A percentile compares a stretch with the other conserved stretches of the same genome.
phyloP scores from a whole-genome alignment of 2,888 invertebrate genomes.

The Ferrisia virgata region DNA sequence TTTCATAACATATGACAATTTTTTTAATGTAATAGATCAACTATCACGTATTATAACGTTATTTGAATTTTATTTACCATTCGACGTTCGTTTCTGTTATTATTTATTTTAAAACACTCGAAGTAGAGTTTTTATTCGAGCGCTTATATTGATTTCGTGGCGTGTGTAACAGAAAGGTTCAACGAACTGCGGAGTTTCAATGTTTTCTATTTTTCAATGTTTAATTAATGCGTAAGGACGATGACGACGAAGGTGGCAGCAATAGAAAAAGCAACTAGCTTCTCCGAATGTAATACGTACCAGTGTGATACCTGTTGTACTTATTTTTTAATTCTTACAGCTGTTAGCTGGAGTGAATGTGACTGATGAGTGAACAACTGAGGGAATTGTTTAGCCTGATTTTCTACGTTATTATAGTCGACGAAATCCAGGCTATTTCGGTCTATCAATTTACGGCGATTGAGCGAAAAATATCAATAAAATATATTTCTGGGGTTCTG shows the following conservation, averaged over 20 bases:
- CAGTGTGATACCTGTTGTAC: no score
- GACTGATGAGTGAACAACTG: no score
- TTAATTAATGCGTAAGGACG: constrained; percentile 16
- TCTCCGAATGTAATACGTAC: not conserved
- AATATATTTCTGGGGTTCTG: no score
- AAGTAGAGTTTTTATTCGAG: not conserved
- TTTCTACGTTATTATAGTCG: no score
- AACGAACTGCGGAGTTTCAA: not conserved
- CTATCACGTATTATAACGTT: not conserved
- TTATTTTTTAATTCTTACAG: no score
- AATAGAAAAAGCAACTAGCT: not conserved
- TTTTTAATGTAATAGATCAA: not conserved
- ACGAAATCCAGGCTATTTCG: no score
- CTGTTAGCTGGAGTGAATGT: no score
- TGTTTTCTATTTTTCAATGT: constrained; percentile 21
- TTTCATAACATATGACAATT: not conserved
- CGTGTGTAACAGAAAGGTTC: not conserved
- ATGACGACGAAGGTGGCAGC: not conserved
- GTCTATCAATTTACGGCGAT: no score
- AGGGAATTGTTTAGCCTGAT: no score
- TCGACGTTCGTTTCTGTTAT: not conserved
- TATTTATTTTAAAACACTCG: not conserved
- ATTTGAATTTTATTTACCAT: not conserved
- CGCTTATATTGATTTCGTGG: constrained; percentile 5
- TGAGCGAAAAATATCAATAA: no score